These are phyloP conservation scores for Lordiphosa andalusiaca DNA, from an alignment of 2,888 invertebrate species.

Conservation along the genomic window DNA sequence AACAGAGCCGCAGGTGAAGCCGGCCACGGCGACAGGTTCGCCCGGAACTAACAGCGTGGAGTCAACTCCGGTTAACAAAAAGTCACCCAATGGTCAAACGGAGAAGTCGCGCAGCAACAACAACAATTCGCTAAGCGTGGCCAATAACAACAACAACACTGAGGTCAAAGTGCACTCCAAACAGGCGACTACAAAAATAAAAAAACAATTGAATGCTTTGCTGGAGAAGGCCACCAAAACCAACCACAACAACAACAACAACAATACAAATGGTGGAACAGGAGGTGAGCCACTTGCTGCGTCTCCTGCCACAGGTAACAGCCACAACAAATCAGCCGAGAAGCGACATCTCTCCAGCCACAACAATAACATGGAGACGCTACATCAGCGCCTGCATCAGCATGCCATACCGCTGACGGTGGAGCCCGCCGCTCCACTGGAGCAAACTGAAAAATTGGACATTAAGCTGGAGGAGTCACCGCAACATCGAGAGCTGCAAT, in stretches of 20 bases:
- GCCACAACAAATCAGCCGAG: slow-evolving; percentile 28
- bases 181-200: slow-evolving; percentile 77
- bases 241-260: slow-evolving; percentile 18
- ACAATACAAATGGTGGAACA: slow-evolving; percentile 33
- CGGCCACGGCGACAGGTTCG: slow-evolving; percentile 20
- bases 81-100: slow-evolving; percentile 42
- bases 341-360: slow-evolving; percentile 46
- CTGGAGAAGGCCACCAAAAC: slow-evolving; percentile 71
- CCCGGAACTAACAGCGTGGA: slow-evolving; percentile 30
- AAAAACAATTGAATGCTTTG: slow-evolving; percentile 77
- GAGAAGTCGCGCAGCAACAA: slow-evolving; percentile 40
- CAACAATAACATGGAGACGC: slow-evolving; percentile 38
- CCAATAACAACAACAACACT: slow-evolving; percentile 35
- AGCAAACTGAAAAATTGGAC: slow-evolving; percentile 76
- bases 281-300: slow-evolving; percentile 9
- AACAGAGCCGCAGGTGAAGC: slow-evolving; percentile 15
- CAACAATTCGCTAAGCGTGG: slow-evolving; percentile 32
- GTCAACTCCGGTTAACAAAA: slow-evolving; percentile 33
- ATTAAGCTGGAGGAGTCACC: slow-evolving; percentile 77
- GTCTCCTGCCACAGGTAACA: slow-evolving; percentile 20
- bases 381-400: slow-evolving; percentile 67
- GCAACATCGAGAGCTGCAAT: slow-evolving; percentile 63
- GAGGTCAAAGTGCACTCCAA: slow-evolving; percentile 74
- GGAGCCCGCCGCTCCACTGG: slow-evolving; percentile 76
- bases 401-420: slow-evolving; percentile 76